Conservation (phyloP, 2,797 vertebrate species). For the Chelon labrosus region DNA sequence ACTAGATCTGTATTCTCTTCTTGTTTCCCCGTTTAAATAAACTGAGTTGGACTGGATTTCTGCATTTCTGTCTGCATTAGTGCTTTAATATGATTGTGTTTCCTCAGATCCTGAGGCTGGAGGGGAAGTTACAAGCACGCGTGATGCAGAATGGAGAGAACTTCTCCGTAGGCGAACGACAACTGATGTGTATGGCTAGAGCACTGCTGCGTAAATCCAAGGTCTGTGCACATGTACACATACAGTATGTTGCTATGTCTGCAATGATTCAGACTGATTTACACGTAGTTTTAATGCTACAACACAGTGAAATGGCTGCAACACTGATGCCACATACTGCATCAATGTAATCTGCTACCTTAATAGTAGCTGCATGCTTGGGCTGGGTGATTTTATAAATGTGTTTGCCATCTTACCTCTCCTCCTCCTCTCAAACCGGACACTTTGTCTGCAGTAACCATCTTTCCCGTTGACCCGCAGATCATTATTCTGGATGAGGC, state of each 20-base stretch:
- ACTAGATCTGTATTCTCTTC: too few relatives aligned
- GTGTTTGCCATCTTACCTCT: neutral
- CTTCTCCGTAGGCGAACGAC: conserved; percentile 89
- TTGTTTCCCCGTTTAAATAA: too few relatives aligned
- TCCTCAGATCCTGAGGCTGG: conserved; percentile 83
- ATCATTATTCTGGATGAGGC: conserved; percentile 91
- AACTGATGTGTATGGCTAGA: conserved; percentile 89
- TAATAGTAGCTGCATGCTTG: neutral
- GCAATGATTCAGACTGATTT: neutral
- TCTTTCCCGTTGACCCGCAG: conserved; percentile 63
- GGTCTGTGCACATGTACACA: conserved; percentile 56
- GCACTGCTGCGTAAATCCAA: conserved; percentile 88
- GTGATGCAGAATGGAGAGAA: conserved; percentile 90
- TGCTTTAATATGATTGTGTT: conserved; percentile 16
- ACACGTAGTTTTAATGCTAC: neutral
- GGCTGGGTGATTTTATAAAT: neutral
- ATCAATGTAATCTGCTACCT: neutral
- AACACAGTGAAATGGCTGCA: neutral
- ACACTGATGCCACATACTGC: neutral
- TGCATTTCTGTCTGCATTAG: too few relatives aligned
- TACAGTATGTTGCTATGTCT: neutral
- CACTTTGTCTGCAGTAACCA: neutral
- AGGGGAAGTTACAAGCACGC: conserved; percentile 78
- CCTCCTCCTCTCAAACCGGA: neutral
- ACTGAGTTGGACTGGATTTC: too few relatives aligned